phyloP scores from a whole-genome alignment of 64 coral and sea anemone species.

The Orbicella faveolata region DNA sequence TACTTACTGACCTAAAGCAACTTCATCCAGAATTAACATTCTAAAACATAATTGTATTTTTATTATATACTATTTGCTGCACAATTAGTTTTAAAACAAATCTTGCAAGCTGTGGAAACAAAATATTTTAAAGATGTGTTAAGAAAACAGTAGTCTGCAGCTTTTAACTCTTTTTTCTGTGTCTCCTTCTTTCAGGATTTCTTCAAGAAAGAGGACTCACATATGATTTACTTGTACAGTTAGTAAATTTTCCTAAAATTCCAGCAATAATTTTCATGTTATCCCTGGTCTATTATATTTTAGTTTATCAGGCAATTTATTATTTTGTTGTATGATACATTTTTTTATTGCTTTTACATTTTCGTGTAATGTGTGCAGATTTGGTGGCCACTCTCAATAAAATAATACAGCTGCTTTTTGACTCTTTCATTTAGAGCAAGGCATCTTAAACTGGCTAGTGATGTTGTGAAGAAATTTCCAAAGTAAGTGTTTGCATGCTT shows the following conservation, averaged over 20 bases:
- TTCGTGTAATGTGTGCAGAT: too few species aligned
- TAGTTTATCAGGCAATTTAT: too few species aligned
- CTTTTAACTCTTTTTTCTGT: background rate
- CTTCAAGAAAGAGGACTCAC: constrained; percentile 50
- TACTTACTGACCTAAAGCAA: too few species aligned
- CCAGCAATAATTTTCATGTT: background rate
- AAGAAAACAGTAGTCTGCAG: background rate
- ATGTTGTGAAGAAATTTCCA: constrained; percentile 62
- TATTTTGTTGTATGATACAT: too few species aligned
- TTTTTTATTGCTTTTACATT: too few species aligned
- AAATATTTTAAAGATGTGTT: background rate
- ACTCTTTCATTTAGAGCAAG: constrained; percentile 11
- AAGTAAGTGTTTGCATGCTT: constrained; percentile 15
- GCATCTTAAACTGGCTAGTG: constrained; percentile 43
- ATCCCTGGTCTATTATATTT: too few species aligned
- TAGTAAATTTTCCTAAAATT: background rate
- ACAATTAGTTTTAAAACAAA: too few species aligned
- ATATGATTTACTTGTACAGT: constrained; percentile 64
- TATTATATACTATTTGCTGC: too few species aligned
- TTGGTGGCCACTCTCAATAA: background rate
- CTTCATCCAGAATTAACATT: too few species aligned
- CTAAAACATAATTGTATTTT: too few species aligned
- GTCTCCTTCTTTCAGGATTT: constrained; percentile 8
- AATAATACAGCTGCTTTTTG: background rate
- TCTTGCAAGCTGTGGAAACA: too few species aligned